Base-by-base conservation (phyloP, 2,113 vertebrate genomes). In the Elgaria multicarinata region DNA sequence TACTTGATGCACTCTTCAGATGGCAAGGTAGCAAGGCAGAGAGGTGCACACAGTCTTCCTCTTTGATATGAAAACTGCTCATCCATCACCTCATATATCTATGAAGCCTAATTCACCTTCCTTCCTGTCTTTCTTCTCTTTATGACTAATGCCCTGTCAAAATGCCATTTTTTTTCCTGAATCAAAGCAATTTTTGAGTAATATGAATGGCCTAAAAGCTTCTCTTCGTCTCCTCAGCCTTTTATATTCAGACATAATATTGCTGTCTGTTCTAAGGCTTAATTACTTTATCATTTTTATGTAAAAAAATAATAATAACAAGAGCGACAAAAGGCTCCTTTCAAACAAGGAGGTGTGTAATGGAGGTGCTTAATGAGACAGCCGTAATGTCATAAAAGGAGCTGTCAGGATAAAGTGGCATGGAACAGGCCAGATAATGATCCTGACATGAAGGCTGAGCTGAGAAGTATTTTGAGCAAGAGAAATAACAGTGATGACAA, bases 51-150 rank as follows among this genome's bases (percentile, higher is more conserved):
- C 39, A 67, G 1, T 2, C 87, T 0, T 91, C 13, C 55, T 85
- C 13, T 44, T 89, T 89, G 28, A 39, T n/a, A 33, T 16, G 1
- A 75, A 77, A 80, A 84, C 1, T 2, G 4, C 1, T 83, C 44
- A 91, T 87, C 20, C 8, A 81, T 91, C 67, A 83, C 12, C 91
- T 91, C 5, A 74, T 67, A 28, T 75, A 83, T 89, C 75, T 86
- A 82, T 55, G 28, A 94, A 42, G 3, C 67, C 4, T 13, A 53
- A 89, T 90, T 87, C 55, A 87, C 1, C 62, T 2, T 75, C n/a
- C 83, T 26, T 90, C 12, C 78, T 44, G 74, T 87, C 74, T 89
- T 72, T 90, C 39, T 85, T 89, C 92, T 26, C 83, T 90, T 89
- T 64, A 39, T 76, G 55, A 80, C 3, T 82, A 90, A 88, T 79